phyloP scores from a whole-genome alignment of 2,797 vertebrate genomes.

The Enoplosus armatus region DNA sequence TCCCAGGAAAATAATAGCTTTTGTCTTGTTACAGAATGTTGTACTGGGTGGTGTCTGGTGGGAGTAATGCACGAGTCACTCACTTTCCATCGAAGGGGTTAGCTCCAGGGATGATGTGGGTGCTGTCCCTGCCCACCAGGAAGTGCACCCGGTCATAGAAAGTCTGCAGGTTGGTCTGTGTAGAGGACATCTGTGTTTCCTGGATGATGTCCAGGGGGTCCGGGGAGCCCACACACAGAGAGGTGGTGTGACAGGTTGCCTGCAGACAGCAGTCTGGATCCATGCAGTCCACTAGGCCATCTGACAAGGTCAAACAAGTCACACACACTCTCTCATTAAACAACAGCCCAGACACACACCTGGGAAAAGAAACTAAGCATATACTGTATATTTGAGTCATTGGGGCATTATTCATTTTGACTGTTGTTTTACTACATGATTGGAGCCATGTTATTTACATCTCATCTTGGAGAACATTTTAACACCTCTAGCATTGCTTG shows the following conservation, averaged over 20 bases:
- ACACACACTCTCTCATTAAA: slow-evolving; percentile 52
- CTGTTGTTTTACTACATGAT: slow-evolving; percentile 11
- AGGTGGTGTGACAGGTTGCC: slow-evolving; percentile 90
- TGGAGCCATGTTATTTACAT: background rate
- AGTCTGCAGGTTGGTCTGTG: slow-evolving; percentile 91
- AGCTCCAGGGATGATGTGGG: slow-evolving; percentile 91
- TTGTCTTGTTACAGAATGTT: background rate
- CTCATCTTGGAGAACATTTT: slow-evolving; percentile 27
- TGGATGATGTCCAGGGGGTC: slow-evolving; percentile 98
- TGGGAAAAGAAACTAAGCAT: slow-evolving; percentile 46
- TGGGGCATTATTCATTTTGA: slow-evolving; percentile 14
- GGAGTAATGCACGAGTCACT: slow-evolving; percentile 73
- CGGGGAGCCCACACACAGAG: slow-evolving; percentile 94
- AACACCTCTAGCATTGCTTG: slow-evolving; percentile 25
- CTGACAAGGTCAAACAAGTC: slow-evolving; percentile 83
- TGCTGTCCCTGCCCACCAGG: slow-evolving; percentile 95
- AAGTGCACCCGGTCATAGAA: slow-evolving; percentile 97
- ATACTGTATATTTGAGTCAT: background rate
- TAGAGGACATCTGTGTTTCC: slow-evolving; percentile 90
- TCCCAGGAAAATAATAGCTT: slow-evolving; percentile 14
- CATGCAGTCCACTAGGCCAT: slow-evolving; percentile 97
- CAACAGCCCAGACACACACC: slow-evolving; percentile 52
- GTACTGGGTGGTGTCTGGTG: background rate
- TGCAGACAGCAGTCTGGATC: slow-evolving; percentile 99
- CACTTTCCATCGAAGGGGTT: slow-evolving; percentile 96